Conservation (phyloP, 2,113 vertebrate species). For the Nycticorax nycticorax region DNA sequence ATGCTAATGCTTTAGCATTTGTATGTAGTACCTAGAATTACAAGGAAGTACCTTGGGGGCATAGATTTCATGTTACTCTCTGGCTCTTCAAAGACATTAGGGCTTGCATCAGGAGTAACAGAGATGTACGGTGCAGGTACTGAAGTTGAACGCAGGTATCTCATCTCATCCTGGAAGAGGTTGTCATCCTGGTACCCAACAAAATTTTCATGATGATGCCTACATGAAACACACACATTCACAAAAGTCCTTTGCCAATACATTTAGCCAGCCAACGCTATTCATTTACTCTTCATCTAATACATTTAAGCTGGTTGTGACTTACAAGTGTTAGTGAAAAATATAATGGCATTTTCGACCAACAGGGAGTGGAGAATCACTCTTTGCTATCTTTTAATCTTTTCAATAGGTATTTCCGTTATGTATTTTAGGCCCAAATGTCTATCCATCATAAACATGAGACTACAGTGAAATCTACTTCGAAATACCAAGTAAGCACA, state of each 20-base stretch:
- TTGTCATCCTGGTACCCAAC: constrained; percentile 95
- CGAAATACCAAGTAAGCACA: not conserved
- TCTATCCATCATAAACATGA: not conserved
- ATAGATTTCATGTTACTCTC: constrained; percentile 99
- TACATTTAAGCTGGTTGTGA: not conserved
- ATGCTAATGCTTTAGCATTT: not conserved
- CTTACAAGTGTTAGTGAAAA: not conserved
- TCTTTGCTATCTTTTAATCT: not conserved
- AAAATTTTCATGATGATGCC: constrained; percentile 98
- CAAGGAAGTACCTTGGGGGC: constrained; percentile 90
- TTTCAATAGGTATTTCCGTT: not conserved
- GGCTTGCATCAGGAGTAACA: constrained; percentile 95
- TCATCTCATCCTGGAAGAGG: constrained; percentile 98
- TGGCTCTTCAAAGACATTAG: constrained; percentile 97
- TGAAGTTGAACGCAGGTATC: constrained; percentile 95
- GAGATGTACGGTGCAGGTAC: constrained; percentile 98
- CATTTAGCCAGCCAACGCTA: accelerated
- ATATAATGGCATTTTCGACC: not conserved
- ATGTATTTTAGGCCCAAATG: not conserved
- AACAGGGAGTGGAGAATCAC: not conserved
- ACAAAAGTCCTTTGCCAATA: not conserved
- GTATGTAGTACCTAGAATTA: not conserved
- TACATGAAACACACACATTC: constrained; percentile 26
- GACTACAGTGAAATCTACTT: not conserved
- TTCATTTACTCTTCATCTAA: not conserved